phyloP scores from a whole-genome alignment of 2,888 invertebrate species.

The Aethes cnicana region DNA sequence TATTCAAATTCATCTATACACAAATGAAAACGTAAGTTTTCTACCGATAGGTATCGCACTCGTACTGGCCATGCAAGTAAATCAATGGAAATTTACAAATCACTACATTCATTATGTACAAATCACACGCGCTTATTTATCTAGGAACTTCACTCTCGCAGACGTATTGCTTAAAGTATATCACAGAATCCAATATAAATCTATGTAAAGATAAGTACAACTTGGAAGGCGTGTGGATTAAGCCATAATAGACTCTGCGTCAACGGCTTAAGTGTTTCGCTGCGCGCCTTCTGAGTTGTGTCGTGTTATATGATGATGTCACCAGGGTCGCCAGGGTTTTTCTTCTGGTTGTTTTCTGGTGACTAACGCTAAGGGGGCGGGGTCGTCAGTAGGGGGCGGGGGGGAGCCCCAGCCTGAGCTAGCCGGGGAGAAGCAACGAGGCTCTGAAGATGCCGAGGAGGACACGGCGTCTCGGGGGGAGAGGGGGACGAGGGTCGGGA shows the following conservation, averaged over 20 bases:
- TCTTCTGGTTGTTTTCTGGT: constrained; percentile 86
- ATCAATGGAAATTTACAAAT: constrained; percentile 34
- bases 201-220: constrained; percentile 50
- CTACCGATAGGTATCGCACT: constrained; percentile 3
- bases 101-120: constrained; percentile 12
- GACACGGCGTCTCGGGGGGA: constrained; percentile 89
- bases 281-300: too few species aligned
- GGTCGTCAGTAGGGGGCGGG: constrained; percentile 64
- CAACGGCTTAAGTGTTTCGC: too few species aligned
- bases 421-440: constrained; percentile 83
- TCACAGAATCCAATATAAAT: constrained; percentile 42
- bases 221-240: too few species aligned
- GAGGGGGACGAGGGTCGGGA: constrained; percentile 88
- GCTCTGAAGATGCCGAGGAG: constrained; percentile 85
- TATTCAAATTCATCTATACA: too few species aligned
- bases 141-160: constrained; percentile 37
- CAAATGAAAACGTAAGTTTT: constrained; percentile 3
- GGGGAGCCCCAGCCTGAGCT: constrained; percentile 77
- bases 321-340: constrained; percentile 93
- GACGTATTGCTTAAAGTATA: constrained; percentile 45
- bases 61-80: constrained; percentile 51
- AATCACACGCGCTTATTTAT: neutral
- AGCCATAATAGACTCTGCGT: too few species aligned
- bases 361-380: constrained; percentile 87
- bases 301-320: too few species aligned